Base-by-base conservation (phyloP, 2,113 vertebrate species). In the Catharus bicknelli region DNA sequence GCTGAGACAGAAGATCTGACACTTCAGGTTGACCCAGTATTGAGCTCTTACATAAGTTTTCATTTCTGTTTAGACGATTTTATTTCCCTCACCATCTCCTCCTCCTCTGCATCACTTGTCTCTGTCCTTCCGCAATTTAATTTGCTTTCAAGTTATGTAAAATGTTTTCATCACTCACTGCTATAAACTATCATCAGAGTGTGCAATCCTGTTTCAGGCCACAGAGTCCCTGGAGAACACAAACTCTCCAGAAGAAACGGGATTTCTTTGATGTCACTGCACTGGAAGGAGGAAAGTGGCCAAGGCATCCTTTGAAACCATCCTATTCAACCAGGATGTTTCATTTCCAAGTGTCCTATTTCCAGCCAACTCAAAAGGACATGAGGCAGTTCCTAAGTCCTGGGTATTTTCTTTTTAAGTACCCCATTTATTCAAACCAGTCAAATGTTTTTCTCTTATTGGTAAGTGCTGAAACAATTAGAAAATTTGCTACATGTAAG, bases 181-280 rank as follows among this genome's bases (percentile, higher is more conserved):
- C 26, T 68, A 13, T 29, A 77, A 88, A 42, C 69, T 91, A n/a
- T 83, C 79, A 80, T 34, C 78, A 72, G 53, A 86, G 47, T 73
- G 59, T 36, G 78, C 47, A 91, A 1, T 48, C 73, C 36, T 62
- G 38, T 74, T 94, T 83, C 76, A 83, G 83, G 47, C 83, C 86
- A 92, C 76, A 86, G 67, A 62, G 19, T 40, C 57, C 62, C 80
- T 13, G 12, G 58, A 68, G 53, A 91, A 58, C 40, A 72, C 27
- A 80, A 53, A 45, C 7, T 34, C 34, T 78, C 27, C 75, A 88
- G 74, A 15, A 76, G 40, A 78, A 90, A 69, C 50, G 67, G 9
- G 94, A 91, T 90, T 86, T 88, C 90, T 85, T 92, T 92, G 68
- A 93, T 92, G 88, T 88, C 86, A 80, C 47, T 83, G 72, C 42